Base-by-base conservation (phyloP, 2,888 invertebrate genomes). In the Scaptomyza tumidula region DNA sequence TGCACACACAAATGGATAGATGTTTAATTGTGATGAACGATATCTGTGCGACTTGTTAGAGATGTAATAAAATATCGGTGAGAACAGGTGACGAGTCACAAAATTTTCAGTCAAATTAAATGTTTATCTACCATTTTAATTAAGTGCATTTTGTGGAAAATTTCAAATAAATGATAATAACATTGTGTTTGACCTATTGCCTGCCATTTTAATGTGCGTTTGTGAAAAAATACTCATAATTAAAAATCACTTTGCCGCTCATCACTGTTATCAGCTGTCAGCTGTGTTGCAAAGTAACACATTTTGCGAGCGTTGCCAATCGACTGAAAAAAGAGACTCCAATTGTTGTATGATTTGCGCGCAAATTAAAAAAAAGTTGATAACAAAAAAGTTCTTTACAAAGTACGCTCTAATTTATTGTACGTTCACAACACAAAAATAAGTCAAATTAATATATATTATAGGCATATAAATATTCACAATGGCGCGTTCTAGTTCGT, bases 1-100 rank as follows among this genome's bases (percentile, higher is more conserved):
- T 60, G 62, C 68, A 58, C 57, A 58, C 55, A 66, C 73, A 44
- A 71, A 66, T 44, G 43, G 56, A 24, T 39, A 31, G 46, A n/a
- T 56, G 62, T 63, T 56, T 52, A 58, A 58, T 75, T 58, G 63
- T 35, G 75, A 68, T 61, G 75, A 62, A 55, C 75, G 57, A 75
- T 55, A 46, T 57, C 60, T 60, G 49, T 43, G 46, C 46, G 56
- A 61, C 55, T 69, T 37, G 43, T 16, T 71, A 41, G 70, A 27
- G 75, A 10, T 69, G 75, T 14, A 1, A 57, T 19, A 56, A 46
- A 33, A 2, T 75, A 75, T 70, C 70, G 70, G 6, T 13, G 29
- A 19, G 7, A 33, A 7, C 14, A 37, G 2, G 33, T 35, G 41
- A 52, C 64, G 44, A 45, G 45, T 50, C 35, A 50, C 73, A 11